A percentile compares a stretch with the other conserved stretches of the same genome.
These are phyloP conservation scores for Podarcis lilfordi DNA, from an alignment of 2,797 vertebrate species.

Conservation along the genomic window DNA sequence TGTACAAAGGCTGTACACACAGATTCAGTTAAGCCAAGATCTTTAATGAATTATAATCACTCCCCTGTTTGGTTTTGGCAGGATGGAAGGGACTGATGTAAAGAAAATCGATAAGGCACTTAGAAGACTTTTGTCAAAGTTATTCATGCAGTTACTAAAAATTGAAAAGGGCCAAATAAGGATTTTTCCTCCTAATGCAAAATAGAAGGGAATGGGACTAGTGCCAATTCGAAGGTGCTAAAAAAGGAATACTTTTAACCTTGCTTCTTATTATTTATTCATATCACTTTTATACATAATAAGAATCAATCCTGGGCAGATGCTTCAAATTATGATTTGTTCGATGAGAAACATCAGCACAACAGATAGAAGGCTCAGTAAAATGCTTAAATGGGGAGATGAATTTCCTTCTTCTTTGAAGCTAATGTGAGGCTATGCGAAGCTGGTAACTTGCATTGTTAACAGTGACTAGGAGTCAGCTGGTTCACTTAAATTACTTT, in stretches of 20 bases:
- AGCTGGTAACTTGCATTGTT: neutral
- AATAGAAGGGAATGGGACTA: too few relatives aligned
- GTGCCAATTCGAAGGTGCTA: neutral
- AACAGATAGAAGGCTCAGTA: neutral
- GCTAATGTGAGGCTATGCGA: neutral
- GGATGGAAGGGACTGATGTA: neutral
- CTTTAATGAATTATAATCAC: neutral
- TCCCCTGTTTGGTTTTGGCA: constrained; percentile 22
- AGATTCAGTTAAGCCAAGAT: constrained; percentile 7
- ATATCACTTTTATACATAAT: neutral
- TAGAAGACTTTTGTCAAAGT: constrained; percentile 5
- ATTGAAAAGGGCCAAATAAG: neutral
- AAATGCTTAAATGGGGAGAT: neutral
- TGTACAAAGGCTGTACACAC: neutral
- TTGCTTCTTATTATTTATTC: neutral
- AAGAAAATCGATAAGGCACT: neutral
- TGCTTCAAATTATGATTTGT: neutral
- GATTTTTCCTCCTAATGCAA: too few relatives aligned
- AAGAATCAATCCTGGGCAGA: neutral
- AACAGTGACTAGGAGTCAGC: neutral
- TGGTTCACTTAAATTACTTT: neutral
- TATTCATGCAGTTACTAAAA: neutral
- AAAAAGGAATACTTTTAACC: constrained; percentile 2
- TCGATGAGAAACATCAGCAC: neutral
- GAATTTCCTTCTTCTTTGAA: neutral